These are phyloP conservation scores for Parotocinclus haroldoi DNA, from an alignment of 2,797 vertebrate species.

Conservation along the genomic window DNA sequence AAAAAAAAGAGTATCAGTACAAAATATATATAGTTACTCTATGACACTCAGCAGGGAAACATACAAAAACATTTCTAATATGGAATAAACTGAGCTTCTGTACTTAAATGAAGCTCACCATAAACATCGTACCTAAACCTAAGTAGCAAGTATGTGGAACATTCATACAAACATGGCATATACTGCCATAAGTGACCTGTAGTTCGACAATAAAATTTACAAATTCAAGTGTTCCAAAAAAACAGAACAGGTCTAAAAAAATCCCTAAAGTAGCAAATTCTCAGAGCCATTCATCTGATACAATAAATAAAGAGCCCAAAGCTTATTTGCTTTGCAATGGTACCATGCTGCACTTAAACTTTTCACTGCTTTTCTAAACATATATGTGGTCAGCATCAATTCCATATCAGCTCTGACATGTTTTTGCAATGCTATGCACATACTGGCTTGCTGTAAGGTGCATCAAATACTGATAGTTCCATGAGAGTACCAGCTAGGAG, in stretches of 20 bases:
- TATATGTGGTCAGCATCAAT: neutral
- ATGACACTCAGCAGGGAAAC: constrained; percentile 3
- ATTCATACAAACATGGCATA: constrained; percentile 14
- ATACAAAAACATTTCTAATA: neutral
- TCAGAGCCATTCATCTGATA: neutral
- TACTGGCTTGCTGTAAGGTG: neutral
- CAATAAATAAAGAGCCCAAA: constrained; percentile 37
- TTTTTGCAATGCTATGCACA: constrained; percentile 1
- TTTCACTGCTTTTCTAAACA: too few relatives aligned
- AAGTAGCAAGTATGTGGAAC: constrained; percentile 1
- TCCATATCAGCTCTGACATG: neutral
- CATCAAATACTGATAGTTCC: constrained; percentile 1
- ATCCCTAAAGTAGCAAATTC: constrained; percentile 14
- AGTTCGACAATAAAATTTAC: constrained; percentile 21
- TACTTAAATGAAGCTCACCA: neutral
- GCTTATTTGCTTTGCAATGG: neutral
- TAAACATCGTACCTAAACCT: neutral
- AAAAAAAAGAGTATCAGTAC: constrained; percentile 6
- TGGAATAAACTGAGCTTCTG: too few relatives aligned
- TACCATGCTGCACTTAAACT: neutral
- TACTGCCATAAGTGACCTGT: constrained; percentile 10
- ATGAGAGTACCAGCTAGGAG: neutral
- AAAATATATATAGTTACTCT: constrained; percentile 19
- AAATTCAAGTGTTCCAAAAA: constrained; percentile 28
- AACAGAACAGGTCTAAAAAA: constrained; percentile 10